Percentiles rank a stretch among this genome's conserved stretches.
Evolutionary conservation across 2,797 vertebrate species (phyloP).

Genomic region (Champsocephalus esox): DNA sequence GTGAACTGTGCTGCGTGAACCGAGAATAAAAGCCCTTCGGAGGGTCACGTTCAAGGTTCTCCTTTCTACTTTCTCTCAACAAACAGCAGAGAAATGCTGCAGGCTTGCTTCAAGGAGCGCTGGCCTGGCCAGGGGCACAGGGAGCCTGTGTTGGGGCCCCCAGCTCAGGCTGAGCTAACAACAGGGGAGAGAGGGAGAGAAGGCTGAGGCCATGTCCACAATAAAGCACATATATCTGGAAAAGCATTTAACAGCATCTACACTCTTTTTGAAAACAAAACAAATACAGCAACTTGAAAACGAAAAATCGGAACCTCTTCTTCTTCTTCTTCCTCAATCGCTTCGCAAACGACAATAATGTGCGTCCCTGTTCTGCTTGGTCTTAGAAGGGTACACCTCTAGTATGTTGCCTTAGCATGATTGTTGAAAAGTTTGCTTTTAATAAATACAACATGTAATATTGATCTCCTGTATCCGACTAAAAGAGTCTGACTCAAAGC

Average conservation of each 20-base stretch:
- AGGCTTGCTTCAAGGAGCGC: conserved; percentile 65
- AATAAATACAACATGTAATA: background rate
- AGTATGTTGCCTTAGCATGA: background rate
- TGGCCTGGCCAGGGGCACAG: conserved; percentile 54
- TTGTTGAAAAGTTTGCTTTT: background rate
- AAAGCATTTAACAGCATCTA: conserved; percentile 4
- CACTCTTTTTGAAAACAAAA: background rate
- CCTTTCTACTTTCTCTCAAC: conserved; percentile 71
- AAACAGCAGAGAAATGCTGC: conserved; percentile 71
- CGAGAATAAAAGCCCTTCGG: conserved; percentile 67
- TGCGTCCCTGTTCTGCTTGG: background rate
- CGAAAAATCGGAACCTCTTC: background rate
- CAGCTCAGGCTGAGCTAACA: conserved; percentile 46
- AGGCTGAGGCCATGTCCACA: conserved; percentile 9
- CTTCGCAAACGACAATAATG: background rate
- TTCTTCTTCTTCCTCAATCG: background rate
- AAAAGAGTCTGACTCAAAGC: background rate
- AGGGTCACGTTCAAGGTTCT: conserved; percentile 80
- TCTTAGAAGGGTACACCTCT: background rate
- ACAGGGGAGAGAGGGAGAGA: conserved; percentile 21
- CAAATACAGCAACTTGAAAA: background rate
- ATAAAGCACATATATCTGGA: background rate
- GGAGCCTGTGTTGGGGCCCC: conserved; percentile 50
- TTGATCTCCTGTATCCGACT: background rate
- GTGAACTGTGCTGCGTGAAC: conserved; percentile 64